Base-by-base conservation (phyloP, 2,797 vertebrate genomes). In the Anolis apletophallus region DNA sequence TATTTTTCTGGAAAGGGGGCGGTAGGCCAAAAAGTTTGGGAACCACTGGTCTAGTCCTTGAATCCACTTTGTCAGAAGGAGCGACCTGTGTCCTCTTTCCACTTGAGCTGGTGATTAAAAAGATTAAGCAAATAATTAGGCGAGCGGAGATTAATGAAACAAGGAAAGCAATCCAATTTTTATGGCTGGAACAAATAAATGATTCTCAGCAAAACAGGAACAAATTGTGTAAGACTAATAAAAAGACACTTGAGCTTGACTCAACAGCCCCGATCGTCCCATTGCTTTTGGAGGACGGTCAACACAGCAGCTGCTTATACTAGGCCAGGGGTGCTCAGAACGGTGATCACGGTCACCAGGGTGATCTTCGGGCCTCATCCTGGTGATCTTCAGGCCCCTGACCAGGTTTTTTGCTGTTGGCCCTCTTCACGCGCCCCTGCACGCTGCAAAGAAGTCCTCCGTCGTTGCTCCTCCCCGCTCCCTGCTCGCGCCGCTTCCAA, bases 91-190 rank as follows among this genome's bases (percentile, higher is more conserved):
- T 93, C 94, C 95, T 94, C 96, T 94, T 95, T 93, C 95, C 94
- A 95, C 94, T 96, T 95, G 95, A 94, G 94, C 92, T 94, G 94
- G 80, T 89, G 95, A 96, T 97, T 96, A 95, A 95, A 94, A 94
- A 96, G 95, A 96, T 96, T 96, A 94, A 95, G 93, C 94, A 96
- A 96, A 95, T 94, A 95, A 96, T 96, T 96, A 96, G 95, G 96
- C 95, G 96, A 96, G 96, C 95, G 95, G 95, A 96, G 96, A 96
- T 95, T 95, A 96, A 96, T 95, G 95, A 94, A 96, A 96, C 95
- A 96, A 96, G 96, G 90, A 93, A 93, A 95, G 93, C 91, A 94
- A 96, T 96, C 95, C 95, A 91, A 95, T 95, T 95, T 96, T 95
- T 94, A 95, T 94, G 93, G 95, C 91, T 91, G 93, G 57, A 93